Percentiles rank a stretch among this genome's conserved stretches.
Evolutionary conservation across 2,888 invertebrate genomes (phyloP).

Genomic region (Thera obeliscata): DNA sequence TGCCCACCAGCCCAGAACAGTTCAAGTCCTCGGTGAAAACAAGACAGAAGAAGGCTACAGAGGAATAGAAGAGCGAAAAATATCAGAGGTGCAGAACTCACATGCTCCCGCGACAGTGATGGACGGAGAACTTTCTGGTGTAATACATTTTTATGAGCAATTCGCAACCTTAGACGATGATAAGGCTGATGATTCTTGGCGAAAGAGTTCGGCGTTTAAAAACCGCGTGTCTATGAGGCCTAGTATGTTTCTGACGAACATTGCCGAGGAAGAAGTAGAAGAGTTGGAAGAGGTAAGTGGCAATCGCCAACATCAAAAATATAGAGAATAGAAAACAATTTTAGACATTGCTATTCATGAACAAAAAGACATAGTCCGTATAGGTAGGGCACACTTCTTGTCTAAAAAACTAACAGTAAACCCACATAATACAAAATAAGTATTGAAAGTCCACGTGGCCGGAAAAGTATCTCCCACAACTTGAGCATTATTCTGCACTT

Average conservation of each 20-base stretch:
- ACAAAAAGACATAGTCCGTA: too few species aligned
- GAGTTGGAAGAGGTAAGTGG: conserved; percentile 70
- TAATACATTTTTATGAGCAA: conserved; percentile 77
- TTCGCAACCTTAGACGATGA: conserved; percentile 67
- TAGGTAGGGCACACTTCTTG: too few species aligned
- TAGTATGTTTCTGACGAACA: conserved; percentile 72
- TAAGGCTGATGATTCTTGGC: conserved; percentile 60
- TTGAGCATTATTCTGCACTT: too few species aligned
- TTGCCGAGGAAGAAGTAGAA: conserved; percentile 70
- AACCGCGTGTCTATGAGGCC: conserved; percentile 75
- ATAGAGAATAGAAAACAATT: too few species aligned
- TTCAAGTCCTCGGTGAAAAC: conserved; percentile 51
- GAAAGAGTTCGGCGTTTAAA: conserved; percentile 55
- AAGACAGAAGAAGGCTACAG: conserved; percentile 61
- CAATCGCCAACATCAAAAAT: background rate
- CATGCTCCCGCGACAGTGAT: conserved; percentile 37
- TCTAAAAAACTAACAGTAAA: too few species aligned
- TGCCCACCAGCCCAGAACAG: conserved; percentile 33
- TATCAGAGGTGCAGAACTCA: conserved; percentile 39
- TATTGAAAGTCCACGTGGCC: too few species aligned
- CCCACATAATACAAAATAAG: too few species aligned
- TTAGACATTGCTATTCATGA: too few species aligned
- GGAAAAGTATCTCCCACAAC: too few species aligned
- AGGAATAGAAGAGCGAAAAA: conserved; percentile 57
- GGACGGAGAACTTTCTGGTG: conserved; percentile 62